A percentile compares a stretch with the other conserved stretches of the same genome.
phyloP scores from a whole-genome alignment of 2,797 vertebrate genomes.

The Iguana delicatissima region DNA sequence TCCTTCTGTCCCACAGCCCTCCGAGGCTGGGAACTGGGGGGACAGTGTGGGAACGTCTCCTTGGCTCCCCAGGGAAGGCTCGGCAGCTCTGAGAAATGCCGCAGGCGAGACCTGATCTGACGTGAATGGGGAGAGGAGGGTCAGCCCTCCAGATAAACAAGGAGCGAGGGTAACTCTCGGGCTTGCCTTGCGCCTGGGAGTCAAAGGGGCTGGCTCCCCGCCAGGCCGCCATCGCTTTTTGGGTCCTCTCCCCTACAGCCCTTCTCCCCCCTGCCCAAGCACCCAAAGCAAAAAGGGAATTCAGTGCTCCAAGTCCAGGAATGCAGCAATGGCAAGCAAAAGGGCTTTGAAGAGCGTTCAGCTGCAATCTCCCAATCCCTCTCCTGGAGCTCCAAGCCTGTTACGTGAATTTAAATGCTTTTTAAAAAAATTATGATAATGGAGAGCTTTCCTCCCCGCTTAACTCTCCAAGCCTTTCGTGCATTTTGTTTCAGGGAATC shows the following conservation, averaged over 20 bases:
- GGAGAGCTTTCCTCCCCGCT: too few relatives aligned
- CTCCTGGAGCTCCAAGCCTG: too few relatives aligned
- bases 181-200: neutral
- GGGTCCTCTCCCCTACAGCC: too few relatives aligned
- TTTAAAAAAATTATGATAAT: too few relatives aligned
- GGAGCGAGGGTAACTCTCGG: neutral
- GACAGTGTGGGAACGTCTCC: constrained; percentile 18
- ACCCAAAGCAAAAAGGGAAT: neutral
- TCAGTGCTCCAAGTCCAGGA: neutral
- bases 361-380: neutral
- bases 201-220: neutral
- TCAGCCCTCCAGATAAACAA: constrained; percentile 14
- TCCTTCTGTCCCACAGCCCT: neutral
- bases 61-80: neutral
- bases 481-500: neutral
- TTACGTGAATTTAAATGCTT: too few relatives aligned
- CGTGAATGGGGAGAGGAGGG: neutral
- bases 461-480: neutral
- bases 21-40: neutral
- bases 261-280: neutral
- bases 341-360: neutral
- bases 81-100: neutral
- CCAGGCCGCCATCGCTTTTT: neutral
- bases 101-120: constrained; percentile 6
- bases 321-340: neutral